Evolutionary conservation across 2,113 vertebrate genomes (phyloP), one percentile per base, ranked within the genome.

Genomic region (Tursiops truncatus): DNA sequence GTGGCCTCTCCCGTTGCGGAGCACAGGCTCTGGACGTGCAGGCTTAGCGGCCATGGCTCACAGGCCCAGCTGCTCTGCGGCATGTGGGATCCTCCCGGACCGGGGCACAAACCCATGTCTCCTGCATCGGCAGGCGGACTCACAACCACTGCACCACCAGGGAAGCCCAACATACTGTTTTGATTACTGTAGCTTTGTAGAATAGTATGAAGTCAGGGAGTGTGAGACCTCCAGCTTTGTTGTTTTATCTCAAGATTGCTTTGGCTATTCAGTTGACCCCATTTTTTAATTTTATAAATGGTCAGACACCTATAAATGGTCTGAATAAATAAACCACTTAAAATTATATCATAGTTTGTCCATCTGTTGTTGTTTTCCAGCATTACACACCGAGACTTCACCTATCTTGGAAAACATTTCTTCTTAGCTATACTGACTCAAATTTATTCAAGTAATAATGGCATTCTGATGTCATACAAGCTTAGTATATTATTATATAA

Each of bases 101-200:
- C 41, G 0, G 41, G 41, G 41, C 41, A 41, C 0, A 0, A 41
- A 41, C 6, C 41, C 41, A 0, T 0, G 41, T 41, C 41, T 0
- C 41, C 41, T 41, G 41, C 41, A 41, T 6, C 1, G 41, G 41
- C 41, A 41, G 41, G 41, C 6, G 41, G 41, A 41, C 41, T 41
- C 41, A 41, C 41, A 41, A 41, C 41, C 41, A 41, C 41, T 41
- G 41, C 41, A 41, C 41, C 41, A 41, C 41, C 6, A 41, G 41
- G 41, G 41, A 41, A 41, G 41, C 41, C 41, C 41, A 56, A 11
- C 21, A 58, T 80, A 36, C 50, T 80, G 50, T 58, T 36, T 25
- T 17, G 33, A 80, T 80, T 56, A 36, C 53, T 36, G 77, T 36
- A 15, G 33, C 21, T 36, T 80, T 80, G 50, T 80, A 80, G 74